These are phyloP conservation scores for Dastarcus helophoroides DNA, from an alignment of 2,888 invertebrate genomes.

Conservation along the genomic window DNA sequence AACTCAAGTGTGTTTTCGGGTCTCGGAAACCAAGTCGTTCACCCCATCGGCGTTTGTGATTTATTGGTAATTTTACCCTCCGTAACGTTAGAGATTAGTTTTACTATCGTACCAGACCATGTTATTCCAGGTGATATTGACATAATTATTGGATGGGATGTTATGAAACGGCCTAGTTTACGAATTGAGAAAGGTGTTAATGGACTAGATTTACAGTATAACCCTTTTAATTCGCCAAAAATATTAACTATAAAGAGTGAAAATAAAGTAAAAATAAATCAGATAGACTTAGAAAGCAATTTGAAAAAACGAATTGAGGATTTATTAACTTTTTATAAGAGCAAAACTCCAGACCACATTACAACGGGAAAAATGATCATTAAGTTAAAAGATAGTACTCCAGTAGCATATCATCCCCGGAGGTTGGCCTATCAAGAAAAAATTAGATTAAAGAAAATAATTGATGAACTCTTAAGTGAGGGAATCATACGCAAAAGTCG, in stretches of 20 bases:
- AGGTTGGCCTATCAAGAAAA: conserved; percentile 15
- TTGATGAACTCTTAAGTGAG: conserved; percentile 13
- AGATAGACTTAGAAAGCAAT: too few species aligned
- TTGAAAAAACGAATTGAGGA: conserved; percentile 7
- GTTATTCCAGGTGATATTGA: conserved; percentile 11
- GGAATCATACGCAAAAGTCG: conserved; percentile 14
- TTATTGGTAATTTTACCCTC: too few species aligned
- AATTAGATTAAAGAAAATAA: conserved; percentile 15
- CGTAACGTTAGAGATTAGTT: too few species aligned
- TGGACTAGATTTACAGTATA: conserved; percentile 11
- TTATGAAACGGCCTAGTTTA: conserved; percentile 10
- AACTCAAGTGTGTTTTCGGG: too few species aligned
- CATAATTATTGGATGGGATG: conserved; percentile 15
- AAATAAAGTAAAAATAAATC: too few species aligned
- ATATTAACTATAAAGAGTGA: too few species aligned
- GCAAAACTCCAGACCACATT: too few species aligned
- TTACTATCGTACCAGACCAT: conserved; percentile 11
- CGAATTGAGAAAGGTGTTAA: conserved; percentile 5
- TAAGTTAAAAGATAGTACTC: conserved; percentile 11
- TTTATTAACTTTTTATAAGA: conserved; percentile 7
- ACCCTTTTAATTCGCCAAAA: conserved; percentile 3
- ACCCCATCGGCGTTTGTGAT: too few species aligned
- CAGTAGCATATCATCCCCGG: conserved; percentile 14
- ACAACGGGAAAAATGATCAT: too few species aligned
- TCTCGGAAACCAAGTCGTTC: conserved; percentile 10